These are phyloP conservation scores for Monochamus alternatus DNA, from an alignment of 2,888 invertebrate species.

Conservation along the genomic window DNA sequence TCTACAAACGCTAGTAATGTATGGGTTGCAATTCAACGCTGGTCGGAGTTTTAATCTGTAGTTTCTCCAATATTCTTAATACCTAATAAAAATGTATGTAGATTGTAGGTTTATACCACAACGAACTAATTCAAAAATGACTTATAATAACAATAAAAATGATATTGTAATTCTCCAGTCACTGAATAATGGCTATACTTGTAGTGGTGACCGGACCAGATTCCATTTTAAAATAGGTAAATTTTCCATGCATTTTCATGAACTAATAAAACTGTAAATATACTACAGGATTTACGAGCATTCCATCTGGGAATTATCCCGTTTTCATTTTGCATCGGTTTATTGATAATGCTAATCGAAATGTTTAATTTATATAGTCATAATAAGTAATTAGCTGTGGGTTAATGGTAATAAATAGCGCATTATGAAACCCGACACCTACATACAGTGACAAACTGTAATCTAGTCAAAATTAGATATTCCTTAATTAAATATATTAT, in stretches of 20 bases:
- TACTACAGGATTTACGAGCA: background rate
- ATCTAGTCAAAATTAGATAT: slow-evolving; percentile 6
- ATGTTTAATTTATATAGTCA: slow-evolving; percentile 1
- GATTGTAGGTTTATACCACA: too few species aligned
- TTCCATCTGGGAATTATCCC: background rate
- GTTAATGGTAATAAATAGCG: background rate
- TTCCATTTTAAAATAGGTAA: too few species aligned
- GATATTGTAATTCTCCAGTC: too few species aligned
- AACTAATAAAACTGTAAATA: background rate
- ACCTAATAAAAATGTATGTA: too few species aligned
- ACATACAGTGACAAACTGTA: background rate
- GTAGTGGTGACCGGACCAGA: too few species aligned
- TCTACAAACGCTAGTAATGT: too few species aligned
- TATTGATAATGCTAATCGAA: background rate
- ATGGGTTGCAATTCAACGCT: too few species aligned
- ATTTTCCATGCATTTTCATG: background rate
- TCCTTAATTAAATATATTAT: slow-evolving; percentile 6
- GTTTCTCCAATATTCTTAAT: too few species aligned
- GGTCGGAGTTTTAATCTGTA: too few species aligned
- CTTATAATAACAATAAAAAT: too few species aligned
- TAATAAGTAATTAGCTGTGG: background rate
- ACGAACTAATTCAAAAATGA: too few species aligned
- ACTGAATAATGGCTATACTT: too few species aligned
- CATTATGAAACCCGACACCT: slow-evolving; percentile 13
- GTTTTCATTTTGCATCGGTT: background rate